A percentile compares a stretch with the other conserved stretches of the same genome.
These are phyloP conservation scores for Arizona elegans DNA, from an alignment of 2,113 vertebrate species.

Conservation along the genomic window DNA sequence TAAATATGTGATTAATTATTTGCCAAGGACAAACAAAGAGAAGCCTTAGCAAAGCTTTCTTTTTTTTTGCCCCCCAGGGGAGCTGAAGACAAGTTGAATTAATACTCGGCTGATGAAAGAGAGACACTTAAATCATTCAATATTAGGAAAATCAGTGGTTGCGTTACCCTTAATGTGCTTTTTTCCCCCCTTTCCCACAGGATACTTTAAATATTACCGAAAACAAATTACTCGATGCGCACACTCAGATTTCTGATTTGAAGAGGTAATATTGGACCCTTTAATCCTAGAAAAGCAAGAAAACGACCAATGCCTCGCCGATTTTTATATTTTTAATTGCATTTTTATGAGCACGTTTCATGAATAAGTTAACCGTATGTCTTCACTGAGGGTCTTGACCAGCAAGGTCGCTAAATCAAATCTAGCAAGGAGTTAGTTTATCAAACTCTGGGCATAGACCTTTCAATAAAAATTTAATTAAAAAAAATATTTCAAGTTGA, in stretches of 20 bases:
- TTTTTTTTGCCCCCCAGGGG: rapidly evolving
- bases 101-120: neutral
- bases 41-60: neutral
- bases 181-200: slow-evolving; percentile 60
- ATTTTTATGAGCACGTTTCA: neutral
- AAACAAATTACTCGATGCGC: slow-evolving; percentile 85
- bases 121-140: slow-evolving; percentile 2
- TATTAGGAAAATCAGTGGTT: neutral
- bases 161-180: slow-evolving; percentile 20
- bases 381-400: too few relatives aligned
- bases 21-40: neutral
- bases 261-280: slow-evolving; percentile 80
- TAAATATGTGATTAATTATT: neutral
- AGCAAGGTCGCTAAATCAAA: neutral
- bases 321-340: neutral
- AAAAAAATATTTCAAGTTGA: neutral
- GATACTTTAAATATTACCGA: slow-evolving; percentile 84
- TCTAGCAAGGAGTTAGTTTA: neutral
- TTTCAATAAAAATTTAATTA: neutral
- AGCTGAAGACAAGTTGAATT: neutral
- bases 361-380: neutral
- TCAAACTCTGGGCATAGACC: neutral
- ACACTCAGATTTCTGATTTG: slow-evolving; percentile 84
- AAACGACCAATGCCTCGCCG: neutral
- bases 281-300: neutral